Percentiles rank a stretch among this genome's conserved stretches.
Evolutionary conservation across 2,797 vertebrate genomes (phyloP).

Genomic region (Acanthornis magna): DNA sequence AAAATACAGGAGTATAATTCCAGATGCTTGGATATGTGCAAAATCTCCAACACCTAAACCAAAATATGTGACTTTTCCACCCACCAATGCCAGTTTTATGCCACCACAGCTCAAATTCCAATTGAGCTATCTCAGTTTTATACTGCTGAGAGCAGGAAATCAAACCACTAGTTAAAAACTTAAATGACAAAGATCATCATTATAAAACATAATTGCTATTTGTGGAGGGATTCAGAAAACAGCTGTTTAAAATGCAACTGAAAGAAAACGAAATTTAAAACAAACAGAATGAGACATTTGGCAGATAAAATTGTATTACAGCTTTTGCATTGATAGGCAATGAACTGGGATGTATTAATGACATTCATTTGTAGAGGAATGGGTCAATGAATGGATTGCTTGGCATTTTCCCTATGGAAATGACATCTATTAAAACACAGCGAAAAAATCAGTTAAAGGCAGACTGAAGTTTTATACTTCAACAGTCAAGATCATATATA

Average conservation of each 20-base stretch:
- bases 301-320: not conserved
- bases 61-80: not conserved
- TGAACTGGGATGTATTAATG: not conserved
- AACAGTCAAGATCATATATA: not conserved
- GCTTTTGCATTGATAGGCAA: not conserved
- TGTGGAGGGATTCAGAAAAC: slow-evolving; percentile 25
- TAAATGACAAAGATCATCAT: slow-evolving; percentile 34
- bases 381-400: not conserved
- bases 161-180: slow-evolving; percentile 25
- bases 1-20: not conserved
- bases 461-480: not conserved
- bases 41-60: not conserved
- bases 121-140: not conserved
- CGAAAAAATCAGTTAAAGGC: not conserved
- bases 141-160: not conserved
- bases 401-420: not conserved
- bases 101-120: not conserved
- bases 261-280: slow-evolving; percentile 23
- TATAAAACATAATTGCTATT: slow-evolving; percentile 44
- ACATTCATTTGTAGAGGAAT: not conserved
- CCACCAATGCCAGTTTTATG: not conserved
- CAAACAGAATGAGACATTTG: slow-evolving; percentile 45
- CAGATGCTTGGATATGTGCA: not conserved
- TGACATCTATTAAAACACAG: not conserved
- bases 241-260: slow-evolving; percentile 50